A percentile compares a stretch with the other conserved stretches of the same genome.
These are phyloP conservation scores for Gorsachius magnificus DNA, from an alignment of 2,797 vertebrate species.

Conservation along the genomic window DNA sequence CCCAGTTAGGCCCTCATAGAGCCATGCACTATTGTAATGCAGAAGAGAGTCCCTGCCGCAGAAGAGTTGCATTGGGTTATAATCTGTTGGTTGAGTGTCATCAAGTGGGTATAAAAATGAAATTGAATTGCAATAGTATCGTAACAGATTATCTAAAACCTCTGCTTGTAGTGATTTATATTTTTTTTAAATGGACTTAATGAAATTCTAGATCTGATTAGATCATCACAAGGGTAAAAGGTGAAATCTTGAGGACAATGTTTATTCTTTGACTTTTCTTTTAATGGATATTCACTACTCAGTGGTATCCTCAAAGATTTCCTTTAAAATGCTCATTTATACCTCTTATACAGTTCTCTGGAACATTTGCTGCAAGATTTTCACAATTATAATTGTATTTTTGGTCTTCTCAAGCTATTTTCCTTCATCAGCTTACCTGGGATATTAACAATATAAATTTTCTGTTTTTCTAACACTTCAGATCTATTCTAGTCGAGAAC, in stretches of 20 bases:
- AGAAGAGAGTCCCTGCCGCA: background rate
- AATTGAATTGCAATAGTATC: background rate
- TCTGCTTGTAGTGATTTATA: background rate
- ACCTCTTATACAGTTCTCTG: background rate
- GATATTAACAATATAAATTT: background rate
- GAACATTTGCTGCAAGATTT: background rate
- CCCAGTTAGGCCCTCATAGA: background rate
- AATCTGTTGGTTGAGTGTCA: background rate
- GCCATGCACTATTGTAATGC: background rate
- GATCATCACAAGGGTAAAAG: background rate
- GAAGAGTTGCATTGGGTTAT: background rate
- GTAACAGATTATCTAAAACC: background rate
- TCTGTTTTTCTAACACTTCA: constrained; percentile 60
- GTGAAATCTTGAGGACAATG: background rate
- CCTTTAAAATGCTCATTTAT: background rate
- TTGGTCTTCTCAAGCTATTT: background rate
- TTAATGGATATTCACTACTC: background rate
- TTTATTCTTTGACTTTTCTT: background rate
- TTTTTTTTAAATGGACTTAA: background rate
- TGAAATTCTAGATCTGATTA: background rate
- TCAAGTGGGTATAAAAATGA: background rate
- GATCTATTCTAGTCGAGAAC: constrained; percentile 95
- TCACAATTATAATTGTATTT: background rate
- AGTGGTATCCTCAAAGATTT: background rate
- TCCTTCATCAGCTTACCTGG: background rate